Evolutionary conservation across 30 jellyfish, hydroid and myxozoan species (phyloP), one percentile per base, ranked within the genome.

Genomic region (Mastigias papua): DNA sequence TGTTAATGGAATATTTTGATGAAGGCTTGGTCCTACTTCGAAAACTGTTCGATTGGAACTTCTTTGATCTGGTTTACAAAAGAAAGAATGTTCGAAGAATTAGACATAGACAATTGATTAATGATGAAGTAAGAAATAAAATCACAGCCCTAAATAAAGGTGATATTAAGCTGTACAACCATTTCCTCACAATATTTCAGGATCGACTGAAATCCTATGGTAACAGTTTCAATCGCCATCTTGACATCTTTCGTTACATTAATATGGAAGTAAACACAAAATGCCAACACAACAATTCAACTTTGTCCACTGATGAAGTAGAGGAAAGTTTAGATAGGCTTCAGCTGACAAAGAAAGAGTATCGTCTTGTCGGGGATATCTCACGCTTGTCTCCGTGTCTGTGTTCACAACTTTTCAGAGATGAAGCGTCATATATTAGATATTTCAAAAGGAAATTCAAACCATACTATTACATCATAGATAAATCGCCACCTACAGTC

Each of bases 1-100:
- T 92, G 95, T 30, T 92, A 35, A 78, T 87, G 20, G 97, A 92
- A 60, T 58, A 86, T 27, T 92, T 86, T 75, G 98, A 92, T 50
- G 97, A 92, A 80, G 90, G 97, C 22, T 65, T 88, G 37, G 64
- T 92, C 10, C 31, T 86, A 34, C 70, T 92, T 70, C 78, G 93
- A 37, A 62, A 86, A 34, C 46, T 66, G 19, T 60, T 92, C 63
- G 78, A 86, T 29, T 92, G 97, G 98, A 83, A 63, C 9, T 87
- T 72, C 25, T 80, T 86, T 58, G 98, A 92, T 58, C 23, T 92
- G 21, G 95, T 92, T 64, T 85, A 92, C 76, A 58, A 70, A 74
- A 85, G 73, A 64, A 71, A 80, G 66, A 66, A 78, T 46, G 93
- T 78, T 4, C 81, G 91, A 46, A 33, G 48, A 23, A 35, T 30